Evolutionary conservation across 2,888 invertebrate species (phyloP).

Genomic region (Ischnus inquisitorius): DNA sequence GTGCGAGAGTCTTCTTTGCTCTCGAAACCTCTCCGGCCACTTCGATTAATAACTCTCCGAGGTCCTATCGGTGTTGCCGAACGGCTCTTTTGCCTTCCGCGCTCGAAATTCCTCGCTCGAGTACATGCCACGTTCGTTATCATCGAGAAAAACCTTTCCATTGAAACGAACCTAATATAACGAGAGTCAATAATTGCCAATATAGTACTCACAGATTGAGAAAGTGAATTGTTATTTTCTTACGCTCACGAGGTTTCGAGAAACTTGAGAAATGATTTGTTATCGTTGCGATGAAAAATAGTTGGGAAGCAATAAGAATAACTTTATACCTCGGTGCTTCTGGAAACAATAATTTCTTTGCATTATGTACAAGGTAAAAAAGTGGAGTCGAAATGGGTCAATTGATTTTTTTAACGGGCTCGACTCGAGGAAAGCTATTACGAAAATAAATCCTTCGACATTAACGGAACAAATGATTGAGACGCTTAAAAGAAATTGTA

Average conservation of each 20-base stretch:
- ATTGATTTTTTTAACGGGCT: too few relatives aligned
- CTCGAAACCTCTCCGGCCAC: slow-evolving; percentile 26
- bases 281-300: not conserved
- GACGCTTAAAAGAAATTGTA: not conserved
- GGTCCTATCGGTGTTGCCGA: slow-evolving; percentile 23
- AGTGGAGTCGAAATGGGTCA: too few relatives aligned
- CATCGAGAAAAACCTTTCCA: slow-evolving; percentile 14
- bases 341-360: too few relatives aligned
- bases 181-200: slow-evolving; percentile 22
- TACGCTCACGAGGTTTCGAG: not conserved
- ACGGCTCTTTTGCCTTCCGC: slow-evolving; percentile 18
- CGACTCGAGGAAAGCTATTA: not conserved
- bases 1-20: slow-evolving; percentile 5
- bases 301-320: too few relatives aligned
- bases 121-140: slow-evolving; percentile 46
- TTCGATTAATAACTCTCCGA: slow-evolving; percentile 64
- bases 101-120: slow-evolving; percentile 11
- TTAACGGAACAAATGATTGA: not conserved
- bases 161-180: slow-evolving; percentile 21
- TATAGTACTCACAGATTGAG: not conserved
- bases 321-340: too few relatives aligned
- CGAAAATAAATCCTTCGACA: not conserved
- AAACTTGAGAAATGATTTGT: not conserved
- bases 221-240: not conserved
- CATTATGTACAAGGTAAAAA: too few relatives aligned